Conservation (phyloP, 2,797 vertebrate species). For the Gallinago stenura region DNA sequence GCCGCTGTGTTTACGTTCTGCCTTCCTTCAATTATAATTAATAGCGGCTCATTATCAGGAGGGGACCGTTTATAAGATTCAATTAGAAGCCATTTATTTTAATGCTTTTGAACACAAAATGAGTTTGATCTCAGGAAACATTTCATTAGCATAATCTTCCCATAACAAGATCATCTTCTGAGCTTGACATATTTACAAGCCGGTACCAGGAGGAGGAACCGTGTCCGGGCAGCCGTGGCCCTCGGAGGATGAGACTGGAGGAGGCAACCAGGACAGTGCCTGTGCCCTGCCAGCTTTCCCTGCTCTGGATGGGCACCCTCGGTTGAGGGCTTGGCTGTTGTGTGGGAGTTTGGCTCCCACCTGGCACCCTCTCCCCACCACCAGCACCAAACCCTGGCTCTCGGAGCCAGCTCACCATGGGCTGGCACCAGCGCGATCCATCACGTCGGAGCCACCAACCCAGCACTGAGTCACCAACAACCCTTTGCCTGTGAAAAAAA, state of each 20-base stretch:
- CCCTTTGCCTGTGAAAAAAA: not conserved
- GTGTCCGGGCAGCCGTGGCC: fast-evolving
- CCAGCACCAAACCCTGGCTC: fast-evolving
- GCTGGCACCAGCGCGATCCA: fast-evolving
- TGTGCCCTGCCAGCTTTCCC: not conserved
- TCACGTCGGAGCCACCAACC: not conserved
- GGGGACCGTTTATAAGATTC: constrained; percentile 74
- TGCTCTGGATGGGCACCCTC: fast-evolving
- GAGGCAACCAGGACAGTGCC: fast-evolving
- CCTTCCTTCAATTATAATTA: constrained; percentile 74
- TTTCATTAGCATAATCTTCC: constrained; percentile 73
- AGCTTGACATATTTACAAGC: constrained; percentile 36
- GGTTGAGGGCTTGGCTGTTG: not conserved
- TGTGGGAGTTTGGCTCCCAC: not conserved
- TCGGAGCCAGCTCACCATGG: fast-evolving
- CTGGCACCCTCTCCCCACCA: not conserved
- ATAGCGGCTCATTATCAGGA: constrained; percentile 68
- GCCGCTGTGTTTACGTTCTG: constrained; percentile 52
- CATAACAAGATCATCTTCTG: constrained; percentile 69
- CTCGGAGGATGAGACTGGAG: fast-evolving
- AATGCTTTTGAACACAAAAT: constrained; percentile 73
- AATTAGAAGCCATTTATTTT: constrained; percentile 76
- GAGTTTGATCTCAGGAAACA: constrained; percentile 74
- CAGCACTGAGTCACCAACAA: fast-evolving
- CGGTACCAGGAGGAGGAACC: not conserved